A percentile compares a stretch with the other conserved stretches of the same genome.
Conservation (phyloP, 1,140 invertebrate species). For the Pararge aegeria region DNA sequence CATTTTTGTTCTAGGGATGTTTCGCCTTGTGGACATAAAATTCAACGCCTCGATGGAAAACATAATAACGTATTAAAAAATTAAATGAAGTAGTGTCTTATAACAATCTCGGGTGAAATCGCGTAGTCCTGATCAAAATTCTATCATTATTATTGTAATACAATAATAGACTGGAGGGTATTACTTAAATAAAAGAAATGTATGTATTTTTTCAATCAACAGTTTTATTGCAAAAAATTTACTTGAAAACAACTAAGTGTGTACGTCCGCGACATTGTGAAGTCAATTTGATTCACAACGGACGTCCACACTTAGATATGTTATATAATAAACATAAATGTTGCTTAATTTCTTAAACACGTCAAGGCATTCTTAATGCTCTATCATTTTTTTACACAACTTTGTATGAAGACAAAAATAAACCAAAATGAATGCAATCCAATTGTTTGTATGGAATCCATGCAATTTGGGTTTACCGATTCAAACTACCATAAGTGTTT, state of each 20-base stretch:
- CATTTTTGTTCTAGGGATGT: no score
- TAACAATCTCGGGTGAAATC: no score
- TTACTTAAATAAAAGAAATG: not conserved
- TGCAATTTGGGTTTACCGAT: conserved; percentile 44
- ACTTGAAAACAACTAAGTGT: conserved; percentile 52
- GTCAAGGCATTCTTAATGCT: conserved; percentile 66
- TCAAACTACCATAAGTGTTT: not conserved
- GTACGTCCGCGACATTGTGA: conserved; percentile 36
- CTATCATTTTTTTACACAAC: conserved; percentile 42
- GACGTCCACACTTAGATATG: conserved; percentile 57
- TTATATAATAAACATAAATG: conserved; percentile 36
- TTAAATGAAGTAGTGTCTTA: no score
- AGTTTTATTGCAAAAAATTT: conserved; percentile 73
- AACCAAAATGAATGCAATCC: conserved; percentile 57
- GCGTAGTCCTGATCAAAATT: no score
- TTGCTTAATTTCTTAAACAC: conserved; percentile 41
- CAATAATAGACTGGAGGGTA: no score
- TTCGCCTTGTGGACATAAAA: no score
- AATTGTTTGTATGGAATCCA: conserved; percentile 34
- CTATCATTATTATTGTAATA: no score
- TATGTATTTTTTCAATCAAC: conserved; percentile 39
- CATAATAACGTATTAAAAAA: no score
- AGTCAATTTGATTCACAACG: not conserved
- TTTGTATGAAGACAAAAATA: conserved; percentile 31
- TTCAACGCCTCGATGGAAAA: no score